Evolutionary conservation across 2,113 vertebrate species (phyloP).

Genomic region (Esox niger): DNA sequence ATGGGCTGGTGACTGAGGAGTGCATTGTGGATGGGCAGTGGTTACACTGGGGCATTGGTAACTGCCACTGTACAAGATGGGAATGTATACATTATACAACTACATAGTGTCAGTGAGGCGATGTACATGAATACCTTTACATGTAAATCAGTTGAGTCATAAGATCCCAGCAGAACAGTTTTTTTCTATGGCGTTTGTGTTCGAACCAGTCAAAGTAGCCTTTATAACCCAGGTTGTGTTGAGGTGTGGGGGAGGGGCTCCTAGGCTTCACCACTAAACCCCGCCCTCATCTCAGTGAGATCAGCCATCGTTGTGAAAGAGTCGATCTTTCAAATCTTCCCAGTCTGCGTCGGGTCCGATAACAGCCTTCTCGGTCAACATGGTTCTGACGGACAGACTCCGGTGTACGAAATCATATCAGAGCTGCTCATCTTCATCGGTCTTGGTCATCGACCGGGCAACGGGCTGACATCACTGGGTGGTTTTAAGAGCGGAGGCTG

Average conservation of each 20-base stretch:
- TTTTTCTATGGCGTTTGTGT: too few species aligned
- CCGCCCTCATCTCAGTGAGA: slow-evolving; percentile 15
- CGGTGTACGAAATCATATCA: slow-evolving; percentile 19
- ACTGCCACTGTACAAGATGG: not conserved
- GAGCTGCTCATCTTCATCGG: slow-evolving; percentile 21
- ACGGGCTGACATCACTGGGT: too few species aligned
- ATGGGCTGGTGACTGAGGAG: not conserved
- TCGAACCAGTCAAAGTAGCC: too few species aligned
- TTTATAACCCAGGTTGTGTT: too few species aligned
- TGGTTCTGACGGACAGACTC: slow-evolving; percentile 8
- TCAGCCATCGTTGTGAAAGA: slow-evolving; percentile 12
- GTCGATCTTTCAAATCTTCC: slow-evolving; percentile 18
- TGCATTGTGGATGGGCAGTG: not conserved
- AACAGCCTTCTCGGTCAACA: slow-evolving; percentile 15
- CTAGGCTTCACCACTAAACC: not conserved
- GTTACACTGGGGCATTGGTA: too few species aligned
- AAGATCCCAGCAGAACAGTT: too few species aligned
- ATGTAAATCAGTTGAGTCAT: too few species aligned
- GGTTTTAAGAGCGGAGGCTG: slow-evolving; percentile 5
- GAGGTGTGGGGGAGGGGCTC: not conserved
- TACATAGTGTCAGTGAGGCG: too few species aligned
- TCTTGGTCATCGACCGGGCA: too few species aligned
- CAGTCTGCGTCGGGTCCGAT: not conserved
- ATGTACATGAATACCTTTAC: too few species aligned
- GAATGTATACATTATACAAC: too few species aligned